Evolutionary conservation across 2,797 vertebrate species (phyloP).

Genomic region (Octomys mimax): DNA sequence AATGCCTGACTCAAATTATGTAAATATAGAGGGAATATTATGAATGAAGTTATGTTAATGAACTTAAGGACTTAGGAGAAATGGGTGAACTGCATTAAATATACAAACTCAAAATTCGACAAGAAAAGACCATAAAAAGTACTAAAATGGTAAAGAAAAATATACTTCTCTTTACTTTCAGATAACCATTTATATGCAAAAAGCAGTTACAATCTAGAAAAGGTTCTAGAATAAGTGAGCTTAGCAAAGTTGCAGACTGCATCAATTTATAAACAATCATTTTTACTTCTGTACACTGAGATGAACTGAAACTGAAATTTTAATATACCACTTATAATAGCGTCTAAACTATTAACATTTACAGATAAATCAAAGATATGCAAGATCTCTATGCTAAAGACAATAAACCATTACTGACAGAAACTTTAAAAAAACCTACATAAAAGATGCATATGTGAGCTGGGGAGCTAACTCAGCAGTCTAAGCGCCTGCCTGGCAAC

Average conservation of each 20-base stretch:
- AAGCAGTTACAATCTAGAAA: background rate
- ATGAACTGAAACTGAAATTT: constrained; percentile 15
- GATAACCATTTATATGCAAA: constrained; percentile 17
- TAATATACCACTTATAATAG: background rate
- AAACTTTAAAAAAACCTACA: constrained; percentile 41
- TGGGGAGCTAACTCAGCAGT: too few relatives aligned
- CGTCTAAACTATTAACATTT: background rate
- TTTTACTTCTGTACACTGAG: background rate
- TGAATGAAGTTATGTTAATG: constrained; percentile 3
- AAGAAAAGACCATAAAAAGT: background rate
- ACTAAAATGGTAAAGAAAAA: background rate
- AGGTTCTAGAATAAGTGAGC: background rate
- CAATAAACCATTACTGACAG: background rate
- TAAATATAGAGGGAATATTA: background rate
- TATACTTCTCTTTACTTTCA: background rate
- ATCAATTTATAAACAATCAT: background rate
- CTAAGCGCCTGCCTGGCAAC: too few relatives aligned
- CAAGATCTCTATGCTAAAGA: background rate
- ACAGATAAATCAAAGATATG: background rate
- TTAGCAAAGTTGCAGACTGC: background rate
- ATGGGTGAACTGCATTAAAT: background rate
- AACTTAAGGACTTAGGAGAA: background rate
- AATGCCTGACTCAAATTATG: background rate
- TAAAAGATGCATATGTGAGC: background rate
- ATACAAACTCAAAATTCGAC: background rate